Conservation (phyloP, 2,797 vertebrate species). For the Sternotherus odoratus region DNA sequence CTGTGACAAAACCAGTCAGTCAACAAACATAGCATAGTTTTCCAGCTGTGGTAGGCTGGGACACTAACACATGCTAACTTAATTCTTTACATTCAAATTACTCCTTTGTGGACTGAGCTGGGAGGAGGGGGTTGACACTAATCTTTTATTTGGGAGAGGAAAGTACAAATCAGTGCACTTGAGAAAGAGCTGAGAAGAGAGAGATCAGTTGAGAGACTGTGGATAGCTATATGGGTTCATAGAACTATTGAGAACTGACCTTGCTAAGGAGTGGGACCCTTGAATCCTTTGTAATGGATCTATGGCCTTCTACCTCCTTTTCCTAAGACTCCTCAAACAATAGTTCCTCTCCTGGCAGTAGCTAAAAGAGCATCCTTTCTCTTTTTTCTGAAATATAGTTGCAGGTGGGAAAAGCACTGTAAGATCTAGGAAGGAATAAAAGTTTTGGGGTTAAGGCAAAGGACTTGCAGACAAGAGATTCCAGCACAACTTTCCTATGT, state of each 20-base stretch:
- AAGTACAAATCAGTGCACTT: neutral
- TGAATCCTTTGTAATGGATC: neutral
- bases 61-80: neutral
- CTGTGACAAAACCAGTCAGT: neutral
- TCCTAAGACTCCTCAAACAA: neutral
- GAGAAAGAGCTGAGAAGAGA: neutral
- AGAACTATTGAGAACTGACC: neutral
- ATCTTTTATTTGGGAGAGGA: neutral
- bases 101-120: neutral
- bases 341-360: neutral
- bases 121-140: neutral
- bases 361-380: neutral
- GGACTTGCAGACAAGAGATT: neutral
- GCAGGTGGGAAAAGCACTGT: neutral
- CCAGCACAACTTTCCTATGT: neutral
- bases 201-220: neutral
- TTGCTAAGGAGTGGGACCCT: neutral
- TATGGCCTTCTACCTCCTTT: neutral
- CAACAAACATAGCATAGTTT: neutral
- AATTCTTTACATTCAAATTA: neutral
- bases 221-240: neutral
- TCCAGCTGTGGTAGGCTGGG: neutral
- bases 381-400: neutral
- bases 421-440: neutral
- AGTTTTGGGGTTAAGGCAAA: neutral